phyloP scores from a whole-genome alignment of 2,888 invertebrate genomes.

The Drosophila pseudotalamancana region DNA sequence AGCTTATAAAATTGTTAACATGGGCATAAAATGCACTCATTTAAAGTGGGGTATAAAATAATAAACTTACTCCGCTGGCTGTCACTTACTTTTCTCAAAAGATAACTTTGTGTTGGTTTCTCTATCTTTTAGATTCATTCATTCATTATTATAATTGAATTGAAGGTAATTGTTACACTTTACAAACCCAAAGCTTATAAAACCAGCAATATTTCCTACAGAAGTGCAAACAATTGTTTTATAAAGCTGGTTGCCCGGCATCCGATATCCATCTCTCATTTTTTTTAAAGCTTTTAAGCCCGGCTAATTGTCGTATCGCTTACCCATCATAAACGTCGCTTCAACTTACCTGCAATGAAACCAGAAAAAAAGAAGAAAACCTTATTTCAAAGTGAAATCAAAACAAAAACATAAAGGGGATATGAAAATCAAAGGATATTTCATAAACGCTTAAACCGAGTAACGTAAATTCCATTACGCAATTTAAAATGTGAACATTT shows the following conservation, averaged over 20 bases:
- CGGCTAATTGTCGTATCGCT: conserved; percentile 22
- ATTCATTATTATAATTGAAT: no score
- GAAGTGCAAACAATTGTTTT: background rate
- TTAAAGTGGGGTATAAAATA: no score
- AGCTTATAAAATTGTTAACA: no score
- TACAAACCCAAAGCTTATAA: no score
- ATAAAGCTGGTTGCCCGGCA: no score
- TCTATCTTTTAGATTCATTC: no score
- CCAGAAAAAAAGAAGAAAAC: conserved; percentile 4
- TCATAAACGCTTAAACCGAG: conserved; percentile 12
- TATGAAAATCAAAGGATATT: conserved; percentile 16
- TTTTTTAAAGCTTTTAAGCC: conserved; percentile 6
- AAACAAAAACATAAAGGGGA: background rate
- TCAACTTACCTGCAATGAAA: conserved; percentile 42
- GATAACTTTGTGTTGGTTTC: no score
- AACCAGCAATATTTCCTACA: background rate
- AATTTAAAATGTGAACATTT: conserved; percentile 20
- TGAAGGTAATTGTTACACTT: no score
- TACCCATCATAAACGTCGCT: conserved; percentile 4
- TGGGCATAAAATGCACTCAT: no score
- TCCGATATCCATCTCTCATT: background rate
- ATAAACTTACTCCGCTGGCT: no score
- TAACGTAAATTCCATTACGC: conserved; percentile 23
- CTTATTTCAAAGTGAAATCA: conserved; percentile 14
- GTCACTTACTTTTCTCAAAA: no score